Base-by-base conservation (phyloP, 2,797 vertebrate species). In the Gallinago solitaria region DNA sequence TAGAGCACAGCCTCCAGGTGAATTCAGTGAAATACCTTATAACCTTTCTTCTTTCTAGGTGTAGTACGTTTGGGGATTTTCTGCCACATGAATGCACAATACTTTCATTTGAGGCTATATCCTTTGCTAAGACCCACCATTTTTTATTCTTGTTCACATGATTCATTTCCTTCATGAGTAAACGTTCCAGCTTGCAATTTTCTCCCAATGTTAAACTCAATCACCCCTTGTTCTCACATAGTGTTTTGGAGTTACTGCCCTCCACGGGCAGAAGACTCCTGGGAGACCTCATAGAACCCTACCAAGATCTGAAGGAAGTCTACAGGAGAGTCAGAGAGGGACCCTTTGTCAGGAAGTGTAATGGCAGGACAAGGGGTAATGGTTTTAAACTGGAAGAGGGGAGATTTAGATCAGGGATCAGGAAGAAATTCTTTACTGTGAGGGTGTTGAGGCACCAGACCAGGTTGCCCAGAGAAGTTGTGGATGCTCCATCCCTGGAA, bases 161-260 rank as follows among this genome's bases (percentile, higher is more conserved):
- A 83, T 71, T 92, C 12, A 71, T 85, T 89, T 92, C 68, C 87
- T 74, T 89, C 68, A 53, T 71, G 76, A 87, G 12, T 83, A 87
- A 89, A 78, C 4, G 5, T 75, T 28, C 47, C n/a, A 39, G 6
- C 43, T 51, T 80, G 64, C 53, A 77, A 35, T 80, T 91, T 82
- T 75, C 33, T 83, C 87, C 33, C 41, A 63, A 9, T 39, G 13
- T 47, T 67, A 67, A 87, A 85, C 73, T 73, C 56, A 37, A 2
- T 67, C 37, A 64, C 43, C 25, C 17, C n/a, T 74, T 54, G 17
- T 83, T 56, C 24, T 85, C 3, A 0, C 14, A 24, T 24, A 7
- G 14, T 80, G 19, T 57, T 65, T 57, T 39, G 39, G 37, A 83
- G 57, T 75, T 70, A 32, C 64, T 80, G 37, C 25, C 24, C 43